Percentiles rank a stretch among this genome's conserved stretches.
Conservation (phyloP, 2,797 vertebrate species). For the Urocyon cinereoargenteus region DNA sequence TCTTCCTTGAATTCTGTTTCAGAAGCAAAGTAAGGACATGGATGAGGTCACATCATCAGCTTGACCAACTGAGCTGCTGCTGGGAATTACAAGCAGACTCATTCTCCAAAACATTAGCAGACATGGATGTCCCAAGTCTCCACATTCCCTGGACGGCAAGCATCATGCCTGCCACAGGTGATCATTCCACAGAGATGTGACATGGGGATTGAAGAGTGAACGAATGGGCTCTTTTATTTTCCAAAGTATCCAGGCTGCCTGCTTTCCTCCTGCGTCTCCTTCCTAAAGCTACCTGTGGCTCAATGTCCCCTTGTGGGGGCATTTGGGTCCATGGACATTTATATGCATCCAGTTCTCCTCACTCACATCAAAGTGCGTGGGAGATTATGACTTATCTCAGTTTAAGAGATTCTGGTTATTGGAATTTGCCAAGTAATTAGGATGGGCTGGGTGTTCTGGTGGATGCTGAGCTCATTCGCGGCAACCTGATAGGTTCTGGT, state of each 20-base stretch:
- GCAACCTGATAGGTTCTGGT: accelerated
- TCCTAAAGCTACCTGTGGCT: background rate
- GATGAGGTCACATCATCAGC: accelerated
- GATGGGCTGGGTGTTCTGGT: accelerated
- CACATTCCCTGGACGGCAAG: accelerated
- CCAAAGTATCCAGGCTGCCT: background rate
- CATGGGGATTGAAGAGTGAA: background rate
- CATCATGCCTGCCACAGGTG: accelerated
- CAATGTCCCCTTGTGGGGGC: accelerated
- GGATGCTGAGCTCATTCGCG: accelerated
- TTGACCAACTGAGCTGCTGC: too few species aligned
- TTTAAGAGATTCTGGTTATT: accelerated
- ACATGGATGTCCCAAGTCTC: background rate
- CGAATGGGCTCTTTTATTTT: accelerated
- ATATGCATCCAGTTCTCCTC: background rate
- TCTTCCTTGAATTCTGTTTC: background rate
- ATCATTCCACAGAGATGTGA: background rate
- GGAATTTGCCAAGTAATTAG: accelerated
- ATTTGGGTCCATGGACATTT: background rate
- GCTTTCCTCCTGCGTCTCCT: too few species aligned
- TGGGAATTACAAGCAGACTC: accelerated
- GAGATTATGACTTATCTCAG: accelerated
- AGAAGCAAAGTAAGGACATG: accelerated
- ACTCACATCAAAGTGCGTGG: background rate
- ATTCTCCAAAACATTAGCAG: accelerated